A percentile compares a stretch with the other conserved stretches of the same genome.
These are phyloP conservation scores for Saguinus midas DNA, from an alignment of 2,113 vertebrate genomes.

Conservation along the genomic window DNA sequence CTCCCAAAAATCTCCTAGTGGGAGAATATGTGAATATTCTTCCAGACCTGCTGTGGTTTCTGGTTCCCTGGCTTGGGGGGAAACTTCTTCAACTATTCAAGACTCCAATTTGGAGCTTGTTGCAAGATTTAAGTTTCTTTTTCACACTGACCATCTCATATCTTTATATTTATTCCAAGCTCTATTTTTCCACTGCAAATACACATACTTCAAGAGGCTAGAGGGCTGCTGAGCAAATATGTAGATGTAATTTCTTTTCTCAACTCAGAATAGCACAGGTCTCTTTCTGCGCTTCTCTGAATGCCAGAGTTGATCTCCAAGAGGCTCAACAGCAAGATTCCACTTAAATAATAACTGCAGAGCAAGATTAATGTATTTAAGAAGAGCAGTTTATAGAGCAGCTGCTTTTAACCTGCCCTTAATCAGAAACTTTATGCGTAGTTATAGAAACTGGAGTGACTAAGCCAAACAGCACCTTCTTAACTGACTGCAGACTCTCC, in stretches of 20 bases:
- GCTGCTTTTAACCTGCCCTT: conserved; percentile 61
- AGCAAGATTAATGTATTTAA: conserved; percentile 45
- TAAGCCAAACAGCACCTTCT: conserved; percentile 67
- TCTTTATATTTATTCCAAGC: conserved; percentile 39
- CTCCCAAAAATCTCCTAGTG: no score
- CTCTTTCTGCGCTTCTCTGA: not conserved
- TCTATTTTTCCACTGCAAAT: not conserved
- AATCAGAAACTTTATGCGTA: conserved; percentile 53
- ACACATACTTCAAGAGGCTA: not conserved
- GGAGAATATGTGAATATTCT: not conserved
- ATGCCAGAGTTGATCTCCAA: not conserved
- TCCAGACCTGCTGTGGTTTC: not conserved
- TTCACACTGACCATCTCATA: not conserved
- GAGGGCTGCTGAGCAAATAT: not conserved
- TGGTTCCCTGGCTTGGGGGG: not conserved
- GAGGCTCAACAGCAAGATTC: not conserved
- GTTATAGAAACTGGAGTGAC: conserved; percentile 64
- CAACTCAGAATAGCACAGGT: not conserved
- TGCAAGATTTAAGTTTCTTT: not conserved
- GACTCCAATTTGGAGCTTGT: not conserved
- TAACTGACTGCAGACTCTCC: conserved; percentile 35
- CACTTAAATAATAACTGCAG: conserved; percentile 27
- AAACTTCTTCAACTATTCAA: not conserved
- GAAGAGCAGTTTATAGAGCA: conserved; percentile 52
- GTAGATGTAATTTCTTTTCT: not conserved